Evolutionary conservation across 37 sponge, comb jelly and placozoan genomes (phyloP), one percentile per base, ranked within the genome.

Genomic region (Amphimedon queenslandica): DNA sequence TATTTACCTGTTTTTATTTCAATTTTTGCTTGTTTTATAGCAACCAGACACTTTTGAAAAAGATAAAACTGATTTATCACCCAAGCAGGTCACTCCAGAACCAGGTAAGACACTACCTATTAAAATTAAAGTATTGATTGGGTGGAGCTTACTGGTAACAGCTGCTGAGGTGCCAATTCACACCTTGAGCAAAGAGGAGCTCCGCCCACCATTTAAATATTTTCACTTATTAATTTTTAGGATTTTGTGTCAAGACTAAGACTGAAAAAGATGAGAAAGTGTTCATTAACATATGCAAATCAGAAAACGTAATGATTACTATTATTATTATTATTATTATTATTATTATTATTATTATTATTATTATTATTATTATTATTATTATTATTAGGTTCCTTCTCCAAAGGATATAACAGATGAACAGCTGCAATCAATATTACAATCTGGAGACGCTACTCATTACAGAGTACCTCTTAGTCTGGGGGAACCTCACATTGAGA

Each of bases 401-500:
- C 96, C 96, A 11, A 70, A 69, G 55, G 93, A 92, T 35, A 84
- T 96, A 67, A 89, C 74, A 25, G 96, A 91, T 67, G 94, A 92
- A 42, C 83, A 96, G 75, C 77, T 96, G 64, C 36, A 66, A 13
- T 47, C 77, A 18, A 60, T 96, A 20, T 56, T 82, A 29, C 65
- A 87, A 60, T 81, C 90, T 27, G 83, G 76, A 16, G 96, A 96
- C 72, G 71, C 90, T 35, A 79, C 90, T 16, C 72, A 76, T 29
- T 96, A 75, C 56, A 67, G 96, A 25, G 81, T 96, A 0, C 93
- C 96, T 16, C 55, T 96, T 47, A 91, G 94, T 79, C 82, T 96
- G 2, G 96, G 96, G 36, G 89, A 84, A 36, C 96, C 96, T n/a
- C 94, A 92, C 36, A 84, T 81, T 16, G 93, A 88, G 55, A 69